Conservation (phyloP, 2,888 invertebrate genomes). For the Ophion ventricosus region DNA sequence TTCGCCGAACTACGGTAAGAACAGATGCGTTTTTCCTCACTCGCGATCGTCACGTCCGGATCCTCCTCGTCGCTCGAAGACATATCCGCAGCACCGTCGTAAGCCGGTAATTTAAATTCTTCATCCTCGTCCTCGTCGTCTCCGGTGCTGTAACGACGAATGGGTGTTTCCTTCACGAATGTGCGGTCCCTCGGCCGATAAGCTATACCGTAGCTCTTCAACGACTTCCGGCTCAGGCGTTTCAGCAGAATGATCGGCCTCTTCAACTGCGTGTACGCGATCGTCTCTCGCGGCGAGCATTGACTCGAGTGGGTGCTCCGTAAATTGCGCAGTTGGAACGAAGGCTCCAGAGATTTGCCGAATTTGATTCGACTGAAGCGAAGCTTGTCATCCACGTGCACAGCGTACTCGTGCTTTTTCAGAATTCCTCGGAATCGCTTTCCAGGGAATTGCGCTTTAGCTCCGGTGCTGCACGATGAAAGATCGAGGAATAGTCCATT, state of each 20-base stretch:
- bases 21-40: constrained; percentile 75
- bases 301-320: background rate
- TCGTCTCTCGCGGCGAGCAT: background rate
- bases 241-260: constrained; percentile 65
- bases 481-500: too few species aligned
- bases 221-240: constrained; percentile 49
- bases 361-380: background rate
- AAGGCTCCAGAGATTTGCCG: background rate
- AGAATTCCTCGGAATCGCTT: background rate
- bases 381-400: background rate
- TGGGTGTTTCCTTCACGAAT: constrained; percentile 35
- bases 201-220: constrained; percentile 55
- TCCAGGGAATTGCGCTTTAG: background rate
- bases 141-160: constrained; percentile 3
- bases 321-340: background rate
- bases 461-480: background rate
- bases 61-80: constrained; percentile 73
- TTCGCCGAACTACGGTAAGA: constrained; percentile 68
- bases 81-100: constrained; percentile 75
- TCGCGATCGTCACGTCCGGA: constrained; percentile 72
- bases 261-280: constrained; percentile 34
- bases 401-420: background rate
- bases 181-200: constrained; percentile 21
- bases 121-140: constrained; percentile 15
- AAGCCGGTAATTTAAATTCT: constrained; percentile 60